Base-by-base conservation (phyloP, 92 coral and sea anemone genomes). In the Epizoanthus scotinus region DNA sequence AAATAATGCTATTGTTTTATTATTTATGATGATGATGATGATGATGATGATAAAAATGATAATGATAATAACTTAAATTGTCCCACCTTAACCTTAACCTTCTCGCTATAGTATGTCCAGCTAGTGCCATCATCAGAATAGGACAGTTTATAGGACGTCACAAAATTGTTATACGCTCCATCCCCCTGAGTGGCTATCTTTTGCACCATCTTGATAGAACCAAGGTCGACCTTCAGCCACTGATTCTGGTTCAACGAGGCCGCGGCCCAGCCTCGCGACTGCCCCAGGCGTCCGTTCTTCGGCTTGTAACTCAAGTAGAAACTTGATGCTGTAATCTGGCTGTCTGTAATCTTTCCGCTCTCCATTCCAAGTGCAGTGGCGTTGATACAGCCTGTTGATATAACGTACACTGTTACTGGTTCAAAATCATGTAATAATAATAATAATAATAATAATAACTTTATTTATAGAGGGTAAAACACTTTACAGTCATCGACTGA, bases 111-210 rank as follows among this genome's bases (percentile, higher is more conserved):
- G 31, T 75, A 55, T n/a, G 56, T 75, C 69, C 81, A 75, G 34
- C 20, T 47, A 10, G 22, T 25, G 7, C 67, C 81, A 40, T 75
- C 53, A n/a, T 55, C 42, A 36, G 81, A 75, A 38, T 75, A 75
- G 8, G 81, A 75, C 18, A 75, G 40, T 22, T 59, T 75, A 54
- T 59, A 75, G 22, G 67, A 59, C 18, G 40, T 75, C 56, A 75
- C 81, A 56, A 42, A 75, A 9, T 75, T 59, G 0, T 56, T 1
- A 63, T 38, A 75, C 36, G 15, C 24, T 36, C 81, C 56, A 28
- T 75, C 81, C 57, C 81, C 81, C 22, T 75, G 81, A 22, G 81
- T 75, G 81, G 55, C 81, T 29, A 75, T 67, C 36, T 75, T 27
- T 0, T 40, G 26, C 49, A 75, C 57, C 52, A 22, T 27, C 47